Base-by-base conservation (phyloP, 2,113 vertebrate species). In the Eurypyga helias region DNA sequence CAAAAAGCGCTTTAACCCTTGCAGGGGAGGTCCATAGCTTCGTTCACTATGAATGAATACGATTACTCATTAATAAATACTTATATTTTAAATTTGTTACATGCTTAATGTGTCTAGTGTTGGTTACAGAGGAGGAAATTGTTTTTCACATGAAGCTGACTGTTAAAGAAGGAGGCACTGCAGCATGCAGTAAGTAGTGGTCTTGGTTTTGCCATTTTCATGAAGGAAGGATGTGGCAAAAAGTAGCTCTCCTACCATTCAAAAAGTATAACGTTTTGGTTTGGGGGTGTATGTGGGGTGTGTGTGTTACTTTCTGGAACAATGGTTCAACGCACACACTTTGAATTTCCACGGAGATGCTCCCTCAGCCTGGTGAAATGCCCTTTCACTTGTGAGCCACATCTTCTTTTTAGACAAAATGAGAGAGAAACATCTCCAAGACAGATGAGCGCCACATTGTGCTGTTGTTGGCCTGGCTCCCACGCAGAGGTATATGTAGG, bases 1-100 rank as follows among this genome's bases (percentile, higher is more conserved):
- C 66, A 83, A 83, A 83, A 79, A 88, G 24, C 2, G 7, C 29
- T 57, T 92, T 92, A 95, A 95, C 79, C 45, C 45, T 95, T 93
- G 62, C 83, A 66, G n/a, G 65, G 10, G 14, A 76, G 25, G 31
- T 31, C 49, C 8, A 4, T 33, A 62, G 38, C 29, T 9, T 15
- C 0, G 0, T 57, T 83, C 46, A 24, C 57, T 61, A 20, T 23
- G 9, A 92, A 65, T 65, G 1, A 90, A 80, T 41, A 36, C 31
- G 12, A 13, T 70, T n/a, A 49, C 90, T 90, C 7, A 43, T 79
- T 54, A 75, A 51, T 48, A 82, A 81, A 84, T 58, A 66, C 34
- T 20, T 61, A 3, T n/a, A 71, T 31, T 71, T 89, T 34, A 36
- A n/a, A 54, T 82, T 93, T 79, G 9, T 45, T 70, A 26, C 41